phyloP scores from a whole-genome alignment of 2,888 invertebrate species.

The Acleris literana region DNA sequence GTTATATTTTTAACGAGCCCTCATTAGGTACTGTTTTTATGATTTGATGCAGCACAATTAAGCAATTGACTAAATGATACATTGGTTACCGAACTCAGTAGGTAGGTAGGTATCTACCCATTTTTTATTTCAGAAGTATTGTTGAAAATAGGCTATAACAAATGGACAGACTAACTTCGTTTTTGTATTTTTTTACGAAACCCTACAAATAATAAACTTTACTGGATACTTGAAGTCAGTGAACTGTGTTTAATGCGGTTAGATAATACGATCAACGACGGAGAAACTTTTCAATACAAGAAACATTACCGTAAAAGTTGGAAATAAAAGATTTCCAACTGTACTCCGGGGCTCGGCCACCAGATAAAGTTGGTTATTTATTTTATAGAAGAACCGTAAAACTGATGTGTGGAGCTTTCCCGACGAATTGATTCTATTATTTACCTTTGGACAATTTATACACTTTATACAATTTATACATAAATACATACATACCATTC shows the following conservation, averaged over 20 bases:
- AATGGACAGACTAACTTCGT: no score
- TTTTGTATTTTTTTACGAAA: no score
- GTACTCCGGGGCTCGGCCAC: slow-evolving; percentile 40
- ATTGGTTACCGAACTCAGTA: no score
- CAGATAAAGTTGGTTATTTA: slow-evolving; percentile 60
- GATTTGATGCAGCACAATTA: no score
- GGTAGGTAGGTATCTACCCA: no score
- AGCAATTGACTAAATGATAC: no score
- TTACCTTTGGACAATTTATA: slow-evolving; percentile 15
- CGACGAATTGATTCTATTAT: slow-evolving; percentile 7
- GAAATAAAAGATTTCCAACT: slow-evolving; percentile 46
- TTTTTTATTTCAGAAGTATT: no score
- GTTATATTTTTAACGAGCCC: no score
- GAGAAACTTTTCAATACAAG: slow-evolving; percentile 42
- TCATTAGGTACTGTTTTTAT: no score
- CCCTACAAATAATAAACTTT: not conserved
- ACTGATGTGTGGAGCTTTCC: slow-evolving; percentile 43
- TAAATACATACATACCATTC: no score
- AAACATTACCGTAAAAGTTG: slow-evolving; percentile 44
- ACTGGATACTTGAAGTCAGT: not conserved
- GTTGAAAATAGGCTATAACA: no score
- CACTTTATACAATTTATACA: no score
- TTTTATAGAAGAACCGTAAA: slow-evolving; percentile 58
- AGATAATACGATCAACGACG: slow-evolving; percentile 22
- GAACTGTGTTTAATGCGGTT: slow-evolving; percentile 8